Evolutionary conservation across 2,888 invertebrate species (phyloP), one percentile per base, ranked within the genome.

Genomic region (Drosophila mimica): DNA sequence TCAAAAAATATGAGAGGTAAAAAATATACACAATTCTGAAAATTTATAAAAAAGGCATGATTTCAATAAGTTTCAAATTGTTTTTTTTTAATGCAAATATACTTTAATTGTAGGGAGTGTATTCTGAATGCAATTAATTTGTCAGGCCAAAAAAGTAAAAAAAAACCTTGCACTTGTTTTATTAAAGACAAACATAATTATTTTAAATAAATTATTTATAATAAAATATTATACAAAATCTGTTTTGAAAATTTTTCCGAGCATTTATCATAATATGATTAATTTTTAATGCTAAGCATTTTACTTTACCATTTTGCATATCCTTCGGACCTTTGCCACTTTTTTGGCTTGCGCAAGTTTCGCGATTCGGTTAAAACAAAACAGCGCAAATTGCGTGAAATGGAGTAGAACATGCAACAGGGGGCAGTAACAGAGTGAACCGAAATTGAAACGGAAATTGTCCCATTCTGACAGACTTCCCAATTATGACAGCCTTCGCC

Each of bases 361-460:
- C 51, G 17, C 17, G 33, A 36, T n/a, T 76, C 57, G 57, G 66
- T 74, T 43, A 62, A 76, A 81, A 74, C 76, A 75, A 62, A 70
- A 76, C 72, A 53, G 52, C 60, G 60, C 66, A 74, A 88, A 88
- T 83, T 78, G 81, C 67, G 69, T 74, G 88, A 59, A 80, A 74
- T 30, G 36, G 30, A 34, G 11, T 13, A 63, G 31, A 36, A 56
- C 25, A 53, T 40, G 51, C 70, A 63, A 64, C 34, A 54, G 58
- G 54, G 49, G 54, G 28, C 49, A 64, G 59, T 33, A 53, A 17
- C n/a, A 28, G 13, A 63, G 46, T 34, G n/a, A 38, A 64, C 38
- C 13, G 57, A 43, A 9, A 38, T 46, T 40, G 38, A 46, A 62
- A 61, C 59, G 62, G 52, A 70, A 76, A 52, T 20, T 30, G 15